A percentile compares a stretch with the other conserved stretches of the same genome.
Conservation (phyloP, 2,797 vertebrate species). For the Perodicticus potto region DNA sequence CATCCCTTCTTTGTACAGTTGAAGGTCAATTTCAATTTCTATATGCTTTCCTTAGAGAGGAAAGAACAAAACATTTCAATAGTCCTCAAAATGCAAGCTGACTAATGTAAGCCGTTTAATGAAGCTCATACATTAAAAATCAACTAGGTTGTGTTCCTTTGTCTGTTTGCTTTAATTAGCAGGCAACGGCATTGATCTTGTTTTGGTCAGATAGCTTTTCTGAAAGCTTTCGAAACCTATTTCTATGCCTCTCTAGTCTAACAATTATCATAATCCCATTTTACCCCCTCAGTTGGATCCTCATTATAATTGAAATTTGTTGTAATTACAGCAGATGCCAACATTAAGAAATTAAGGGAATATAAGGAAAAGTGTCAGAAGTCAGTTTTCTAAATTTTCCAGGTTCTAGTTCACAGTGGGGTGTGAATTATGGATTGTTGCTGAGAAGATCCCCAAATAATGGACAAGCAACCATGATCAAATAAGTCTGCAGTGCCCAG, state of each 20-base stretch:
- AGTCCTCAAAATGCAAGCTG: constrained; percentile 73
- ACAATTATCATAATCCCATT: constrained; percentile 86
- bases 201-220: constrained; percentile 85
- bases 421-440: neutral
- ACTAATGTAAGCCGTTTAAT: constrained; percentile 81
- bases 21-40: constrained; percentile 80
- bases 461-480: neutral
- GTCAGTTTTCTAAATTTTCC: constrained; percentile 64
- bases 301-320: constrained; percentile 83
- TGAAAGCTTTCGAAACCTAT: constrained; percentile 84
- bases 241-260: constrained; percentile 78
- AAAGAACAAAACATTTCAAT: constrained; percentile 77
- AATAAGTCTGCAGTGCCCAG: neutral
- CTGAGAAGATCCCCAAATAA: neutral
- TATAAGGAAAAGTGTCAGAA: constrained; percentile 75
- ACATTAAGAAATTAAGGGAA: constrained; percentile 85
- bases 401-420: constrained; percentile 8
- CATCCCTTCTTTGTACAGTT: constrained; percentile 40
- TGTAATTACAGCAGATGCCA: constrained; percentile 80
- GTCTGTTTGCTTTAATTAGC: constrained; percentile 87
- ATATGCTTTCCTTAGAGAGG: constrained; percentile 62
- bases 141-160: constrained; percentile 80
- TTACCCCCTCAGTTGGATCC: constrained; percentile 75
- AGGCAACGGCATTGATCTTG: constrained; percentile 80
- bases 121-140: constrained; percentile 84